A percentile compares a stretch with the other conserved stretches of the same genome.
phyloP scores from a whole-genome alignment of 2,113 vertebrate species.

The Pachypanchax playfairii region DNA sequence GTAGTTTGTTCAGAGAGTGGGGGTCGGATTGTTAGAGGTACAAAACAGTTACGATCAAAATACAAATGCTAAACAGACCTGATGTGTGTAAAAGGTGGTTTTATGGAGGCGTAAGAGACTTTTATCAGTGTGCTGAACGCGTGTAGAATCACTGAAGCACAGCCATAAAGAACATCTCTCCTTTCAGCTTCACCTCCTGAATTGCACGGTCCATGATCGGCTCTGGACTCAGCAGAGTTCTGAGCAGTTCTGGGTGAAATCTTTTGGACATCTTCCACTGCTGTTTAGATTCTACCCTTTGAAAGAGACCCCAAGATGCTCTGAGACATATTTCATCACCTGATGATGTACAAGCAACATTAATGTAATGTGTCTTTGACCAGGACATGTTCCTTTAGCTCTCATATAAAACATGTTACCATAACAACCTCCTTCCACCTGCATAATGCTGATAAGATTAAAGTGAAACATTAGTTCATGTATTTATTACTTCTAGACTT shows the following conservation, averaged over 20 bases:
- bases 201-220: constrained; percentile 17
- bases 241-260: background rate
- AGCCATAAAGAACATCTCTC: background rate
- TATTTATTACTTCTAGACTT: no score
- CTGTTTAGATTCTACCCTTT: no score
- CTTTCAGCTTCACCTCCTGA: constrained; percentile 10
- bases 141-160: background rate
- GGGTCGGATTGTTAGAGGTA: no score
- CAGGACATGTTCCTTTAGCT: no score
- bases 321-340: constrained; percentile 10
- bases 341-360: no score
- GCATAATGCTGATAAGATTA: no score
- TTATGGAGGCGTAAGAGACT: background rate
- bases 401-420: no score
- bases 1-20: background rate
- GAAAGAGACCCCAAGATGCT: no score
- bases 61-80: background rate
- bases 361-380: no score
- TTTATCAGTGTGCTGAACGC: background rate
- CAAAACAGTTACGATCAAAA: background rate
- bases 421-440: no score
- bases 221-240: constrained; percentile 18
- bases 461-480: no score
- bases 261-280: background rate
- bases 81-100: constrained; percentile 4